These are phyloP conservation scores for Zhuqinia jingwanae DNA, from an alignment of 2,888 invertebrate species.

Conservation along the genomic window DNA sequence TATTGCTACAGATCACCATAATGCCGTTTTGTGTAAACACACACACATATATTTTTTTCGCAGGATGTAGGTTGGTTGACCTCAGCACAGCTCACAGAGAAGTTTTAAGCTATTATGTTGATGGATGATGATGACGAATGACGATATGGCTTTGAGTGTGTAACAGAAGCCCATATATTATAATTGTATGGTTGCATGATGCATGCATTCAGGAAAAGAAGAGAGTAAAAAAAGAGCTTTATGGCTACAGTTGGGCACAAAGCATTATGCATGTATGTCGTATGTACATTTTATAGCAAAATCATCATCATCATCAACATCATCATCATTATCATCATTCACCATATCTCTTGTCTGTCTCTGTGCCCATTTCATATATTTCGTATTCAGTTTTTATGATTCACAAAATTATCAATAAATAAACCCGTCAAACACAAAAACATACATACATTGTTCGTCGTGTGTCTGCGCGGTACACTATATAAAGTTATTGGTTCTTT, in stretches of 20 bases:
- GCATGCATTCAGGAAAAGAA: neutral
- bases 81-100: constrained; percentile 41
- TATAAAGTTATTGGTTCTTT: neutral
- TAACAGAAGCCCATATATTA: neutral
- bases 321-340: constrained; percentile 26
- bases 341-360: neutral
- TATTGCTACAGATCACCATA: neutral
- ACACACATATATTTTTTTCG: neutral
- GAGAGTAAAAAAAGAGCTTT: neutral
- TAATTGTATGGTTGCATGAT: neutral
- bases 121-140: constrained; percentile 3
- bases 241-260: constrained; percentile 11
- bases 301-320: neutral
- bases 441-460: neutral
- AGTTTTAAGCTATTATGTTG: constrained; percentile 8
- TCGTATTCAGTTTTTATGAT: neutral
- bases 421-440: neutral
- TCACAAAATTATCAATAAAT: neutral
- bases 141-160: too few species aligned
- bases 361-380: neutral
- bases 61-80: constrained; percentile 67
- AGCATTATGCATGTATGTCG: neutral
- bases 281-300: neutral
- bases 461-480: neutral
- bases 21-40: neutral